Evolutionary conservation across 2,888 invertebrate species (phyloP), one percentile per base, ranked within the genome.

Genomic region (Scotopteryx bipunctaria): DNA sequence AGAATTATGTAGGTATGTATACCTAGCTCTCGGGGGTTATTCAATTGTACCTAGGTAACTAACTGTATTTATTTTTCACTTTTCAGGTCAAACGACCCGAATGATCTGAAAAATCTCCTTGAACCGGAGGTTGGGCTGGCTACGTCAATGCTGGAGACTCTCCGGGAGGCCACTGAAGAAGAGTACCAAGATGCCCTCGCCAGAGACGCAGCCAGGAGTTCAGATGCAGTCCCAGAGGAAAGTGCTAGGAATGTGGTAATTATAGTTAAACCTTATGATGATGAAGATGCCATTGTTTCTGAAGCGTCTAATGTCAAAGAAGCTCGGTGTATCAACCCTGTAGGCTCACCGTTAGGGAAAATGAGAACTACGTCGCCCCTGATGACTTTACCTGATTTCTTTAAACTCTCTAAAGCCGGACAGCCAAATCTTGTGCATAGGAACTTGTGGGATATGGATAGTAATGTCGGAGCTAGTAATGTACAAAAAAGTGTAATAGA

Each of bases 121-220:
- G 79, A 83, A 43, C 90, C 89, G 8, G 89, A 90, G 73, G 86
- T 89, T 5, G 82, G 73, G 13, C 74, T 90, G 0, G 88, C 87
- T 1, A 82, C 86, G 2, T 88, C 88, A 2, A 81, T 90, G 46
- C 66, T 90, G 13, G 73, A 87, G 58, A 88, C 89, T 1, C 60
- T 90, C 27, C 76, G 77, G 6, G 77, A 85, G 63, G 89, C 76
- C 4, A 88, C 88, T 0, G 85, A 89, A 31, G 81, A 86, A 58
- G 88, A 87, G 59, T 87, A 86, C 41, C 59, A 72, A 57, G 83
- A 88, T 5, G 90, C 89, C 0, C 63, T 88, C 15, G 81, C 74
- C 5, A 79, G 88, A 59, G 88, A 89, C 21, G 84, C 83, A 15
- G 78, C 78, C 0, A 79, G 80, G 54, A 65, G 62, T 52, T 65